phyloP scores from a whole-genome alignment of 2,888 invertebrate species.

The Hecatera dysodea region DNA sequence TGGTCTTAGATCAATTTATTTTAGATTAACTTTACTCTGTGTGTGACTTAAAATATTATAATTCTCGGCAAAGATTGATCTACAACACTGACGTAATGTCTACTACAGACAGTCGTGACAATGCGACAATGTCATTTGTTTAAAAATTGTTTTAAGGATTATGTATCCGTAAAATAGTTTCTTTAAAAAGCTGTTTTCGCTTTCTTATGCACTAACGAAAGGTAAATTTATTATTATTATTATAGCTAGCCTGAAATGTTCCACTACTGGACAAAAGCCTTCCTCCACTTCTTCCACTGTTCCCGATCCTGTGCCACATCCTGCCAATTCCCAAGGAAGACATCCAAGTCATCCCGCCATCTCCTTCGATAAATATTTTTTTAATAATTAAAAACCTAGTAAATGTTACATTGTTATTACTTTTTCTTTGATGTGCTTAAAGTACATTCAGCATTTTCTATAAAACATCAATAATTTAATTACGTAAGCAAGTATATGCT shows the following conservation, averaged over 20 bases:
- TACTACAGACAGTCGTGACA: neutral
- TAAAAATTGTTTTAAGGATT: too few species aligned
- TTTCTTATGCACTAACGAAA: too few species aligned
- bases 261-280: too few species aligned
- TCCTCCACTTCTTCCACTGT: too few species aligned
- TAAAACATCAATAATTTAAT: constrained; percentile 68
- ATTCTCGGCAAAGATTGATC: neutral
- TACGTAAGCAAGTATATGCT: constrained; percentile 72
- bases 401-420: neutral
- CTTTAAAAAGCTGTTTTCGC: neutral
- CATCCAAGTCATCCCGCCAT: too few species aligned
- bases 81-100: neutral
- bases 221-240: too few species aligned
- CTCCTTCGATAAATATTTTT: neutral
- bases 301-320: too few species aligned
- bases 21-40: constrained; percentile 13
- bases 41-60: neutral
- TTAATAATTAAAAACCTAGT: neutral
- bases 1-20: constrained; percentile 21
- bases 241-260: too few species aligned
- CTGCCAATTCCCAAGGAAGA: too few species aligned
- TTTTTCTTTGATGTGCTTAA: neutral
- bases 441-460: neutral
- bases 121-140: neutral
- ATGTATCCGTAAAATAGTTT: neutral